Base-by-base conservation (phyloP, 2,113 vertebrate species). In the Rhinolophus sinicus region DNA sequence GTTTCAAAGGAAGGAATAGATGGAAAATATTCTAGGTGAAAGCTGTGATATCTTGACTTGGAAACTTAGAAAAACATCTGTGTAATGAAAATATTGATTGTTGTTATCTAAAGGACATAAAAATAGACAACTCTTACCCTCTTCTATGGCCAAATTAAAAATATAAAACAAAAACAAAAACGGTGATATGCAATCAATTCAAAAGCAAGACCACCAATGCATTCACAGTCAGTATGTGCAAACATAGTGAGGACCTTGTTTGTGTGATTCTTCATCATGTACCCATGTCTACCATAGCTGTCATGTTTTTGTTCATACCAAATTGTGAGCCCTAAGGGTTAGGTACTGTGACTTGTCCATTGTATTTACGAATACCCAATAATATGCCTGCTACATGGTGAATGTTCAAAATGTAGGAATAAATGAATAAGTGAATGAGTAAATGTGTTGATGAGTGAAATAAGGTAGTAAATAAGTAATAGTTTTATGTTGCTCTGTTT, bases 21-120 rank as follows among this genome's bases (percentile, higher is more conserved):
- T 35, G 67, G 73, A 90, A 92, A 86, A 73, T 4, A 35, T 2
- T 64, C 28, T 72, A 69, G 40, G 28, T 26, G 26, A 81, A 14
- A 89, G 16, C 35, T 80, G 81, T 89, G 4, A 8, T 82, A 24
- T 67, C 33, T 64, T 90, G 60, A 80, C 47, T 62, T 94, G 18
- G n/a, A 84, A 44, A 77, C 44, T 50, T 50, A 78, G 21, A 84
- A 86, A 92, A 96, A 75, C 6, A 82, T 28, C 13, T 40, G 21
- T 92, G 26, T 76, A 67, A 92, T 87, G 11, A 94, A 81, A 86
- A 62, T 92, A 40, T 40, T 69, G 58, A 78, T 88, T 73, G 4
- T 40, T 95, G 19, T 24, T 26, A 88, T 67, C 10, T 78, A 56
- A 90, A 70, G 3, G 4, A 70, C 50, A 21, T 30, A 65, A 35